A percentile compares a stretch with the other conserved stretches of the same genome.
phyloP scores from a whole-genome alignment of 2,113 vertebrate species.

The Cacatua alba region DNA sequence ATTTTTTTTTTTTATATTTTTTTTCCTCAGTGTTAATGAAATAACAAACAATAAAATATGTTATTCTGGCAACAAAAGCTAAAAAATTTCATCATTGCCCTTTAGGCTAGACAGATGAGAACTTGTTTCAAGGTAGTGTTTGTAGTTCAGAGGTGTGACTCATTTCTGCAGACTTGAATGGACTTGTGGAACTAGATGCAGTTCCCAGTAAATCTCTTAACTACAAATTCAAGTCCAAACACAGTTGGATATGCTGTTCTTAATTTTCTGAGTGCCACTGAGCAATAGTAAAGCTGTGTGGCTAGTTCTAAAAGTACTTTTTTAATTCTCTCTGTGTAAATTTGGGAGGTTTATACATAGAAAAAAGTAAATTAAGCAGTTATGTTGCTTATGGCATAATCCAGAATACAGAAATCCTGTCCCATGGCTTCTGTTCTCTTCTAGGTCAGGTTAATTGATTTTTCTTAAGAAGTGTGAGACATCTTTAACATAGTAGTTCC shows the following conservation, averaged over 20 bases:
- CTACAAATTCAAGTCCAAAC: not conserved
- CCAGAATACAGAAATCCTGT: not conserved
- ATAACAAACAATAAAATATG: not conserved
- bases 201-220: not conserved
- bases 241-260: not conserved
- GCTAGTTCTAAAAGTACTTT: not conserved
- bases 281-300: not conserved
- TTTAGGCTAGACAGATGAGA: not conserved
- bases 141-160: not conserved
- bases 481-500: not conserved
- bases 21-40: not conserved
- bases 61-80: not conserved
- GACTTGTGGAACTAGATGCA: not conserved
- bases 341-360: not conserved
- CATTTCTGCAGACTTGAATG: slow-evolving; percentile 14
- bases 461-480: not conserved
- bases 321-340: not conserved
- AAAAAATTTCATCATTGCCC: not conserved
- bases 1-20: not conserved
- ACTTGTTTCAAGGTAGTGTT: slow-evolving; percentile 1
- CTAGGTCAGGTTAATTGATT: not conserved
- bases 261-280: not conserved
- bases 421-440: not conserved
- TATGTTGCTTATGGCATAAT: not conserved
- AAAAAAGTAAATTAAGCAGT: not conserved